Percentiles rank a stretch among this genome's conserved stretches.
phyloP scores from a whole-genome alignment of 1,140 invertebrate genomes.

The Parasteatoda tepidariorum region DNA sequence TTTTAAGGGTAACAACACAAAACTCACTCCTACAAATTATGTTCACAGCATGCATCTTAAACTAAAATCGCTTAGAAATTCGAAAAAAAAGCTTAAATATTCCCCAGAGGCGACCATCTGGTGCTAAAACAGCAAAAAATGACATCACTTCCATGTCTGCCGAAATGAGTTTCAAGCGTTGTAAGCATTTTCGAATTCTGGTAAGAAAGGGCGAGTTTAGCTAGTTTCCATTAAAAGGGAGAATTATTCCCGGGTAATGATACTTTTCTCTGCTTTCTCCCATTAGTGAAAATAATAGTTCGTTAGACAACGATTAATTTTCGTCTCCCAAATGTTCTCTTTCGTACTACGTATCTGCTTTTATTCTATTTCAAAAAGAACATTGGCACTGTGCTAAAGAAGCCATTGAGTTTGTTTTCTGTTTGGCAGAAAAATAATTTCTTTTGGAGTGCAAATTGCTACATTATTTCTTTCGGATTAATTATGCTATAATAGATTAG shows the following conservation, averaged over 20 bases:
- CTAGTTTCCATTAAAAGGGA: constrained; percentile 46
- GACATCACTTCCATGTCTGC: not conserved
- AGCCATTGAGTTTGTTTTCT: not conserved
- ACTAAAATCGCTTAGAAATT: constrained; percentile 19
- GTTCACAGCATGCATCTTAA: too few relatives aligned
- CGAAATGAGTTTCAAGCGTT: constrained; percentile 11
- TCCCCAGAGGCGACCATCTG: not conserved
- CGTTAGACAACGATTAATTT: constrained; percentile 55
- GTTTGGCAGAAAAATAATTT: not conserved
- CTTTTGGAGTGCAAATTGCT: not conserved
- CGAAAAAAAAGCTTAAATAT: not conserved
- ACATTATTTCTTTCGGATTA: too few relatives aligned
- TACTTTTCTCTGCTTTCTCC: not conserved
- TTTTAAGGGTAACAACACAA: too few relatives aligned
- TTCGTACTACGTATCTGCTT: not conserved
- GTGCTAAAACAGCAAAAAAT: not conserved
- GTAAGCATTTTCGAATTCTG: constrained; percentile 44
- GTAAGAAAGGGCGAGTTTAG: constrained; percentile 22
- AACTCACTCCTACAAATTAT: too few relatives aligned
- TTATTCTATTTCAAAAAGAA: not conserved
- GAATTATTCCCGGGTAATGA: constrained; percentile 38
- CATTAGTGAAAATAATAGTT: constrained; percentile 55
- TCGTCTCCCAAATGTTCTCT: not conserved
- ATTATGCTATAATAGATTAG: too few relatives aligned
- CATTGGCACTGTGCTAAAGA: not conserved